Percentiles rank a stretch among this genome's conserved stretches.
These are phyloP conservation scores for Malurus leucopterus DNA, from an alignment of 2,797 vertebrate genomes.

Conservation along the genomic window DNA sequence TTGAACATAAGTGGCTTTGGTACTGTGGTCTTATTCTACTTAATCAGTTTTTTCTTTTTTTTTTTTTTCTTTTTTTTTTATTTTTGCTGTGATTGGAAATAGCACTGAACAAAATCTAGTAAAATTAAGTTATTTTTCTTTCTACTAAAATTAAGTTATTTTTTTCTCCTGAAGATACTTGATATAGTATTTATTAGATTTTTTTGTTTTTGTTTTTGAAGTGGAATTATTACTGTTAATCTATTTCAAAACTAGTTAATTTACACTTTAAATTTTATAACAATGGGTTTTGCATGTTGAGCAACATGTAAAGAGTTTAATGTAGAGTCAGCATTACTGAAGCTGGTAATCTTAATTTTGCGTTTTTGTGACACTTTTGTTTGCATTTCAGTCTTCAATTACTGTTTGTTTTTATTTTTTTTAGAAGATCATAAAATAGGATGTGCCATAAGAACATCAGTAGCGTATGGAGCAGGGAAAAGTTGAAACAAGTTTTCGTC, in stretches of 20 bases:
- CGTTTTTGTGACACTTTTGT: constrained; percentile 28
- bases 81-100: constrained; percentile 62
- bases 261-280: constrained; percentile 59
- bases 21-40: constrained; percentile 70
- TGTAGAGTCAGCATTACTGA: constrained; percentile 42
- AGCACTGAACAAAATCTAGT: constrained; percentile 68
- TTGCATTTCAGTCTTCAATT: constrained; percentile 55
- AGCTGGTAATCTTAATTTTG: constrained; percentile 45
- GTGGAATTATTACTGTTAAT: constrained; percentile 67
- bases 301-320: constrained; percentile 47
- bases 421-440: constrained; percentile 18
- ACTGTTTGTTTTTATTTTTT: neutral
- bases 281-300: constrained; percentile 44
- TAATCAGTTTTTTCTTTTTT: constrained; percentile 10
- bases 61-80: neutral
- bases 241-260: constrained; percentile 62
- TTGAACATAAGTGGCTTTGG: constrained; percentile 60
- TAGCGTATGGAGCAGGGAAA: constrained; percentile 16
- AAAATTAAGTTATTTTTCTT: constrained; percentile 69
- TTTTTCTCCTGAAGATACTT: constrained; percentile 73
- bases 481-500: constrained; percentile 44
- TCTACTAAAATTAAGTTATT: constrained; percentile 67
- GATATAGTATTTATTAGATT: constrained; percentile 72
- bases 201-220: constrained; percentile 48
- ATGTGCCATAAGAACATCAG: constrained; percentile 59